Percentiles rank a stretch among this genome's conserved stretches.
These are phyloP conservation scores for Sesia bembeciformis DNA, from an alignment of 2,888 invertebrate species.

Conservation along the genomic window DNA sequence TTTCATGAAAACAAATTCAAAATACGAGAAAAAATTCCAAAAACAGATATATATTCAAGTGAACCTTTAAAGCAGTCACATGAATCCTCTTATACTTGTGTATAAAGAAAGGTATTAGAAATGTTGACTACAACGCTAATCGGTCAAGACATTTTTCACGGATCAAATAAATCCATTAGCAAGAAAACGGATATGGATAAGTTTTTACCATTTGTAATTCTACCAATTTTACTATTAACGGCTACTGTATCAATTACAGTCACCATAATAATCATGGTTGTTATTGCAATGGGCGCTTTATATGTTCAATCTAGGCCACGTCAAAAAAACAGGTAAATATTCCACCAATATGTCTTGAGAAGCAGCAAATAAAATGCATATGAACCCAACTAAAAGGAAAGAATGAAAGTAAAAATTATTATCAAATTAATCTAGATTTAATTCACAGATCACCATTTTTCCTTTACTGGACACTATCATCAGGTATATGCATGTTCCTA, in stretches of 20 bases:
- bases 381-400: not conserved
- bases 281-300: constrained; percentile 55
- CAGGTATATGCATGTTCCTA: constrained; percentile 77
- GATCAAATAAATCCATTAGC: constrained; percentile 26
- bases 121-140: constrained; percentile 37
- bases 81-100: too few relatives aligned
- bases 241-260: constrained; percentile 46
- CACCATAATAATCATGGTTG: constrained; percentile 50
- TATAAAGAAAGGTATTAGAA: constrained; percentile 4
- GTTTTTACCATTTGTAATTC: constrained; percentile 50
- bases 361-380: not conserved
- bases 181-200: constrained; percentile 53
- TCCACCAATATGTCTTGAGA: not conserved
- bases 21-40: too few relatives aligned
- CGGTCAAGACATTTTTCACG: constrained; percentile 45
- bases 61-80: too few relatives aligned
- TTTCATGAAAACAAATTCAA: too few relatives aligned
- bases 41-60: too few relatives aligned
- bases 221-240: constrained; percentile 46
- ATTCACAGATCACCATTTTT: constrained; percentile 81
- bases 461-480: constrained; percentile 82
- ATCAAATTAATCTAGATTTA: not conserved
- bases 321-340: constrained; percentile 54
- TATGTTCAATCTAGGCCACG: constrained; percentile 57
- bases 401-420: too few relatives aligned